Evolutionary conservation across 2,113 vertebrate species (phyloP).

Genomic region (Apus apus): DNA sequence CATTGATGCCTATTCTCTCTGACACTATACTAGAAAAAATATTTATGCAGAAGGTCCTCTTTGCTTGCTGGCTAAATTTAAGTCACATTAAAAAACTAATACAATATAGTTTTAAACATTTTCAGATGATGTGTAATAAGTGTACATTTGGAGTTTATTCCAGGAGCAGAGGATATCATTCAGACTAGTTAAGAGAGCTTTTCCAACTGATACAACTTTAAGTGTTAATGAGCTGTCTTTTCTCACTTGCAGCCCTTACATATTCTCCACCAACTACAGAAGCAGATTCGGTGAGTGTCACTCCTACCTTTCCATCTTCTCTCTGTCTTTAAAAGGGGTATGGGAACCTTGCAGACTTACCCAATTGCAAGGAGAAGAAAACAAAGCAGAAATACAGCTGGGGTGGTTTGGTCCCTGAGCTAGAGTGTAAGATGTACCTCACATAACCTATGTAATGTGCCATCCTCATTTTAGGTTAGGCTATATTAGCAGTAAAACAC

Average conservation of each 20-base stretch:
- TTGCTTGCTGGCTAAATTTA: not conserved
- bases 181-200: not conserved
- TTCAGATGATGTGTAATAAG: not conserved
- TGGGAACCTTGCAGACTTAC: not conserved
- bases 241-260: slow-evolving; percentile 26
- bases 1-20: not conserved
- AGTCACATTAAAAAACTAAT: not conserved
- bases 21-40: not conserved
- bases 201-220: not conserved
- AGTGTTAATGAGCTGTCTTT: not conserved
- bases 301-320: not conserved
- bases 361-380: not conserved
- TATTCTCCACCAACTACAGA: slow-evolving; percentile 12
- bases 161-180: not conserved
- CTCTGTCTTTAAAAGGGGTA: not conserved
- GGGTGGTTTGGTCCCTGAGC: not conserved
- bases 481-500: not conserved
- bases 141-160: not conserved
- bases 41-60: not conserved
- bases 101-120: not conserved
- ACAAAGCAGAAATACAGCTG: not conserved
- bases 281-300: slow-evolving; percentile 55
- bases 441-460: not conserved
- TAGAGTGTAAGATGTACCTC: not conserved
- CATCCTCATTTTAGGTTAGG: not conserved